These are phyloP conservation scores for Callipepla squamata DNA, from an alignment of 2,113 vertebrate genomes.

Conservation along the genomic window DNA sequence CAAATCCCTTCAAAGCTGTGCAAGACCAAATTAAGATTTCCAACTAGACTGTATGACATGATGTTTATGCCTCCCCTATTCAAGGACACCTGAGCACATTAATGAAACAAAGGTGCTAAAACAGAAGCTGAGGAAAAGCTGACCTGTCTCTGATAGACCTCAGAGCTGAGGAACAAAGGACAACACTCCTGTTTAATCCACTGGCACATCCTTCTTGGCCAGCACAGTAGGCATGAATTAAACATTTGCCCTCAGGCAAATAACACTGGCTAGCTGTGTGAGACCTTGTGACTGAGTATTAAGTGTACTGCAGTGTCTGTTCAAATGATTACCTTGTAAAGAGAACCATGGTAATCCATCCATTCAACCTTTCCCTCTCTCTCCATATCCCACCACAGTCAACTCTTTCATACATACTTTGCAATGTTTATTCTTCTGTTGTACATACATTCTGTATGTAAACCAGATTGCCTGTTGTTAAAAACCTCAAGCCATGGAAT, in stretches of 20 bases:
- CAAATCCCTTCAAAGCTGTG: neutral
- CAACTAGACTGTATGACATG: neutral
- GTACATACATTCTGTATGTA: neutral
- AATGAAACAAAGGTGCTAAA: neutral
- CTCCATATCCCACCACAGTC: neutral
- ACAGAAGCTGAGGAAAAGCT: neutral
- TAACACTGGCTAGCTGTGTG: neutral
- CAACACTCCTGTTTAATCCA: constrained; percentile 28
- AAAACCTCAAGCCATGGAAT: constrained; percentile 25
- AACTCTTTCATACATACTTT: neutral
- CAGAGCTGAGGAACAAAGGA: neutral
- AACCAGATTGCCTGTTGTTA: neutral
- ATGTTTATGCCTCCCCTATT: neutral
- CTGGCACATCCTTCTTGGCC: neutral
- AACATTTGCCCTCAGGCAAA: constrained; percentile 9
- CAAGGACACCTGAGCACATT: neutral
- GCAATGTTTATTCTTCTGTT: constrained; percentile 1
- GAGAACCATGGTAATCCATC: neutral
- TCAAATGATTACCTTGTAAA: constrained; percentile 34
- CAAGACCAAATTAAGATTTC: neutral
- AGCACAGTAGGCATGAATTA: constrained; percentile 9
- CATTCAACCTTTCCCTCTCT: constrained; percentile 4
- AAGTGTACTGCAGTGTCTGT: neutral
- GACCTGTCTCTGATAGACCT: constrained; percentile 6
- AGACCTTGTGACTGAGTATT: neutral